Percentiles rank a stretch among this genome's conserved stretches.
phyloP scores from a whole-genome alignment of 2,113 vertebrate species.

The Bos indicus region DNA sequence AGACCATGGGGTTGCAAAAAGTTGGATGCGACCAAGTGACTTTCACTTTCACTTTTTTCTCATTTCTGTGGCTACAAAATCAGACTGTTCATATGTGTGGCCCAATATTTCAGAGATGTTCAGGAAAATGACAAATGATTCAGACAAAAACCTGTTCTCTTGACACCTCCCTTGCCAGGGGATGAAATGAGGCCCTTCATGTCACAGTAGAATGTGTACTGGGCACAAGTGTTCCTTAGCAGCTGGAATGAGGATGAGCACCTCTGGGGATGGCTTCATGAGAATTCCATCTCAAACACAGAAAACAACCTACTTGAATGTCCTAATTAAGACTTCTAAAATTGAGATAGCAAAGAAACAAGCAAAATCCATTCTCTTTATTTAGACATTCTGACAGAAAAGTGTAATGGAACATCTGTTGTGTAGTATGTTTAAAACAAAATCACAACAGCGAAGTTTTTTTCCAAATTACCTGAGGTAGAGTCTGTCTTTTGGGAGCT shows the following conservation, averaged over 20 bases:
- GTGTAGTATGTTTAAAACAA: constrained; percentile 61
- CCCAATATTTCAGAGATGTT: not conserved
- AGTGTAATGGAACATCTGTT: constrained; percentile 69
- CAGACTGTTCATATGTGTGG: not conserved
- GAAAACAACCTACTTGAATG: not conserved
- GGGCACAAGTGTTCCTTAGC: not conserved
- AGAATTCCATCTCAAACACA: constrained; percentile 23
- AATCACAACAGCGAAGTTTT: not conserved
- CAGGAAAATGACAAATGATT: not conserved
- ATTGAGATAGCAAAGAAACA: constrained; percentile 22
- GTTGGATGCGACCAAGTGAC: rapidly evolving
- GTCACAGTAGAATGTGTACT: not conserved
- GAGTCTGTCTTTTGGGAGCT: constrained; percentile 1
- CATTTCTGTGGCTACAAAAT: not conserved
- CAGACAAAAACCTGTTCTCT: not conserved
- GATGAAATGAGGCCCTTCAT: not conserved
- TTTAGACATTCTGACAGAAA: constrained; percentile 52
- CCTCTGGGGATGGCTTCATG: constrained; percentile 5
- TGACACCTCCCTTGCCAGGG: not conserved
- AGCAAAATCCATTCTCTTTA: constrained; percentile 52
- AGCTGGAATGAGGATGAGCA: not conserved
- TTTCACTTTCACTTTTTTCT: not conserved
- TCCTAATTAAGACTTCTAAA: constrained; percentile 36
- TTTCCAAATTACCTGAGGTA: constrained; percentile 32
- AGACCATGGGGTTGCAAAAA: not conserved